Percentiles rank a stretch among this genome's conserved stretches.
Conservation (phyloP, 2,113 vertebrate species). For the Polyodon spathula region DNA sequence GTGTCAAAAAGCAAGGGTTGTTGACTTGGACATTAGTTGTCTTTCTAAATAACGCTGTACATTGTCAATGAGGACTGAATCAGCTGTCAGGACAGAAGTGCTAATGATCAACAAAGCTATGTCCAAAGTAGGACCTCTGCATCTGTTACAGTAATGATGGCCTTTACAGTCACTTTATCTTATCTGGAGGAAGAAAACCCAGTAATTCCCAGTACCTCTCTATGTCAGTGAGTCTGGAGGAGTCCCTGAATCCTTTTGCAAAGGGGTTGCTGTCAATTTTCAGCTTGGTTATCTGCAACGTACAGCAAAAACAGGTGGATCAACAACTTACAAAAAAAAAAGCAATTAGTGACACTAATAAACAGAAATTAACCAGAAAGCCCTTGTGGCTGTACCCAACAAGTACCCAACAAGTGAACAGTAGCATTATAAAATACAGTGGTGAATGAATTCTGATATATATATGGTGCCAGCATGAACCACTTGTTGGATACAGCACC, state of each 20-base stretch:
- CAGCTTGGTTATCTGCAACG: conserved; percentile 90
- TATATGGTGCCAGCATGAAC: too few relatives aligned
- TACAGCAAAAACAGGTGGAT: conserved; percentile 14
- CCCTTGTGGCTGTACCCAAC: too few relatives aligned
- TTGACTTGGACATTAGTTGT: background rate
- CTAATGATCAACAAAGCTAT: background rate
- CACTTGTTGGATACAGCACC: too few relatives aligned
- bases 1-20: background rate
- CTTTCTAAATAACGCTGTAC: background rate
- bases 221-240: conserved; percentile 94
- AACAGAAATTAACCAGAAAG: too few relatives aligned
- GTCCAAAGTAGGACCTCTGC: background rate
- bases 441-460: too few relatives aligned
- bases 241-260: conserved; percentile 97
- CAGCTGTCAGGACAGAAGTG: background rate
- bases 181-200: conserved; percentile 48
- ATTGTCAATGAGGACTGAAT: background rate
- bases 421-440: too few relatives aligned
- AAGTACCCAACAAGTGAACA: too few relatives aligned
- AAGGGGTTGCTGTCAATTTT: conserved; percentile 99
- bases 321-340: background rate
- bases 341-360: conserved; percentile 1
- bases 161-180: conserved; percentile 36
- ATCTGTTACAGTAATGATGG: background rate
- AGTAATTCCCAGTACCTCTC: conserved; percentile 89